Evolutionary conservation across 1,140 invertebrate species (phyloP), one percentile per base, ranked within the genome.

Genomic region (Pogonus chalceus): DNA sequence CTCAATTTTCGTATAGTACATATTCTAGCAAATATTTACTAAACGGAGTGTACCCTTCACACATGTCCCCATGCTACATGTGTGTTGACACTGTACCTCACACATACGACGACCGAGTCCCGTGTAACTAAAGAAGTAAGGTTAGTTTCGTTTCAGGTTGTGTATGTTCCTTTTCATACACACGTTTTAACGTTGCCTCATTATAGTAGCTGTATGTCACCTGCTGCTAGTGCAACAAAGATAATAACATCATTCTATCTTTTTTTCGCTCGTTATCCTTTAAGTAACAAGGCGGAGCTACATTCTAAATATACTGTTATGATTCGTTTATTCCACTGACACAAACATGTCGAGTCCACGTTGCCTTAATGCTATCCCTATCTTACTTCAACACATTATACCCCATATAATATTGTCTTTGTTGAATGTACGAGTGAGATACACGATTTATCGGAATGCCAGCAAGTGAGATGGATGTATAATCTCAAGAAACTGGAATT

Each of bases 31-130:
- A 7, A 49, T 46, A 23, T 53, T 49, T 48, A 14, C n/a, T 3
- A 12, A 10, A 9, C 35, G n/a, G 64, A 65, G 49, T 66, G 64
- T 66, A 66, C 47, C 63, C 49, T 62, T 66, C 64, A 65, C 64
- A 66, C 64, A 66, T 65, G 64, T 56, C 58, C 56, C 26, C 37
- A 43, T 10, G 9, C 59, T 65, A 65, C 65, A 66, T 65, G 62
- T 65, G 63, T 66, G 65, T 65, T 65, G 65, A 66, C 65, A 66
- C 63, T 64, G 60, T 61, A 63, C 56, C 60, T 62, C 64, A 66
- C 65, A 66, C 63, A 65, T 64, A 60, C 63, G 58, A 59, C n/a
- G n/a, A n/a, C n/a, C n/a, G n/a, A n/a, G n/a, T 60, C 59, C 56
- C 59, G 60, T 64, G 62, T 63, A 66, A 64, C 58, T 58, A 66